These are phyloP conservation scores for Heliothis peltigera DNA, from an alignment of 2,888 invertebrate genomes.

Conservation along the genomic window DNA sequence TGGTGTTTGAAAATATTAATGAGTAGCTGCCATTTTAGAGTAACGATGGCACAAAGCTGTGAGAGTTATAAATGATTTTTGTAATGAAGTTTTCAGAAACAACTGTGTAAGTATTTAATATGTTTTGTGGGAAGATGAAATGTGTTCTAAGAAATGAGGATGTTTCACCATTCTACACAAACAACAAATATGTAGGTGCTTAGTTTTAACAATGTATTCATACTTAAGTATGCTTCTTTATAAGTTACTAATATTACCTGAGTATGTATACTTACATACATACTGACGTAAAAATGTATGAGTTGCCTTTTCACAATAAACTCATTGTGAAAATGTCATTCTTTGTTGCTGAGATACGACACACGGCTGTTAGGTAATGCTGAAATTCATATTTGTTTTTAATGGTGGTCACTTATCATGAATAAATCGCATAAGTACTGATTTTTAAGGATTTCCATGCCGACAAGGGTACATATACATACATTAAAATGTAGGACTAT, in stretches of 20 bases:
- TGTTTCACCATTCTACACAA: background rate
- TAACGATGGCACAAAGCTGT: conserved; percentile 70
- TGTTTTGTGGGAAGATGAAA: conserved; percentile 28
- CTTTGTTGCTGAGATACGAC: too few relatives aligned
- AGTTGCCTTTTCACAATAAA: background rate
- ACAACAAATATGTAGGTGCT: background rate
- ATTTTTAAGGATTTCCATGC: too few relatives aligned
- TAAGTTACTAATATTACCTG: too few relatives aligned
- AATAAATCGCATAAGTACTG: too few relatives aligned
- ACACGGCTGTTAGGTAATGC: too few relatives aligned
- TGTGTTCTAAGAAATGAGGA: conserved; percentile 2
- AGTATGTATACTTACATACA: too few relatives aligned
- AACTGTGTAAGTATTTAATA: conserved; percentile 40
- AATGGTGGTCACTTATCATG: too few relatives aligned
- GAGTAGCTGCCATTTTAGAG: conserved; percentile 77
- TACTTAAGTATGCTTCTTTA: background rate
- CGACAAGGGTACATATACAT: too few relatives aligned
- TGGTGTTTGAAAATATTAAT: conserved; percentile 82
- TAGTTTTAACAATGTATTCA: background rate
- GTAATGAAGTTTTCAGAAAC: conserved; percentile 69
- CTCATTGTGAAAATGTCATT: background rate
- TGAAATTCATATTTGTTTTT: too few relatives aligned
- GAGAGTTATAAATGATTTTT: conserved; percentile 73
- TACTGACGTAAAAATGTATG: too few relatives aligned
- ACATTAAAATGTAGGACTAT: too few relatives aligned